Conservation (phyloP, 2,113 vertebrate species). For the Heterocephalus glaber region DNA sequence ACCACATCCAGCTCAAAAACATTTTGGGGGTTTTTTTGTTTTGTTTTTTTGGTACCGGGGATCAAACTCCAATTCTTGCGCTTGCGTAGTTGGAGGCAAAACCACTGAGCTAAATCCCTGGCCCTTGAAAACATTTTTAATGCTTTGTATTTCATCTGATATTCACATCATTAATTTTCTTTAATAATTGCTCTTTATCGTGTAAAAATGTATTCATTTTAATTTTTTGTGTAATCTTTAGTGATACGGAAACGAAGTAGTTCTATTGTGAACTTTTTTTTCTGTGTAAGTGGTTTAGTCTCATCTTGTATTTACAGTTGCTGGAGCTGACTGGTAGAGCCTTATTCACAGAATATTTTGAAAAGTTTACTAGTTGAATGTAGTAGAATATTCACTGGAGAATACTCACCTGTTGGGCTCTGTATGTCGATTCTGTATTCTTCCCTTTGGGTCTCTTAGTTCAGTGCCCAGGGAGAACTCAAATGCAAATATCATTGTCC, state of each 20-base stretch:
- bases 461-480: background rate
- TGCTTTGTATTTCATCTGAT: background rate
- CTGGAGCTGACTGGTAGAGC: background rate
- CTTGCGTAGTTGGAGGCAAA: too few relatives aligned
- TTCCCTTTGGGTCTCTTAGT: background rate
- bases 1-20: background rate
- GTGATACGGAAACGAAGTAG: background rate
- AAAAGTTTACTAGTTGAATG: background rate
- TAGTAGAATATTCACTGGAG: background rate
- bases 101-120: too few relatives aligned
- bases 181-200: background rate
- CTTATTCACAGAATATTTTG: background rate
- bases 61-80: too few relatives aligned
- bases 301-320: background rate
- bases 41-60: too few relatives aligned
- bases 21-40: too few relatives aligned
- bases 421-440: rapidly evolving
- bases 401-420: too few relatives aligned
- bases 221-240: background rate
- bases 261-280: background rate
- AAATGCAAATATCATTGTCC: too few relatives aligned
- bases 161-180: background rate
- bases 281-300: background rate
- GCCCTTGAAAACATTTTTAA: too few relatives aligned
- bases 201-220: background rate